Evolutionary conservation across 1,140 invertebrate genomes (phyloP), one percentile per base, ranked within the genome.

Genomic region (Zaprionus inermis): DNA sequence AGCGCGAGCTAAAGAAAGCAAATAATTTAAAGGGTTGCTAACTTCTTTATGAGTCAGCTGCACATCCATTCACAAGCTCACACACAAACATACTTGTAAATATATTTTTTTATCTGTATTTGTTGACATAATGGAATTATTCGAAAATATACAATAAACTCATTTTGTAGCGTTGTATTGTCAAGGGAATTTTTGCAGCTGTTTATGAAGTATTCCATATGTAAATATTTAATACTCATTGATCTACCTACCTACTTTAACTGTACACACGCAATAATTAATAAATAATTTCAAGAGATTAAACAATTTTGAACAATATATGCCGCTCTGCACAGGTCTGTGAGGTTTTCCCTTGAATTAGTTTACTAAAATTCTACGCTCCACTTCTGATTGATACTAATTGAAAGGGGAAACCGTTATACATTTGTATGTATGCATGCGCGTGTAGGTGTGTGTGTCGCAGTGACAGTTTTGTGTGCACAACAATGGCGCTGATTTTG

Each of bases 341-440:
- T 2, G 30, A 32, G 30, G 9, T 1, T 32, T 32, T 73, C 55
- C 54, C 70, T 52, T 52, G n/a, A 75, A 72, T 66, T 66, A 46
- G 32, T 46, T 46, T 54, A 20, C n/a, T 30, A 22, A n/a, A 28
- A 49, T 18, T 16, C 49, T n/a, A 58, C 55, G 16, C 52, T 55
- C 38, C n/a, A 30, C 46, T 57, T 78, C 71, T 69, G 72, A 88
- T 82, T 86, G 76, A 63, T 72, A 59, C 58, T 88, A 86, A 86
- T 88, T 86, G 76, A 74, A 79, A 52, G 22, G 22, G 56, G 65
- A 41, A 60, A 49, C 59, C 32, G 71, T 70, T 57, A 55, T 55
- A 24, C 46, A 16, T 56, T 44, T 28, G 32, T 56, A 51, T 28
- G 32, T 18, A 58, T 44, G 38, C 38, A 16, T 36, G 10, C 14